Evolutionary conservation across 1,140 invertebrate species (phyloP).

Genomic region (Leptopilina boulardi): DNA sequence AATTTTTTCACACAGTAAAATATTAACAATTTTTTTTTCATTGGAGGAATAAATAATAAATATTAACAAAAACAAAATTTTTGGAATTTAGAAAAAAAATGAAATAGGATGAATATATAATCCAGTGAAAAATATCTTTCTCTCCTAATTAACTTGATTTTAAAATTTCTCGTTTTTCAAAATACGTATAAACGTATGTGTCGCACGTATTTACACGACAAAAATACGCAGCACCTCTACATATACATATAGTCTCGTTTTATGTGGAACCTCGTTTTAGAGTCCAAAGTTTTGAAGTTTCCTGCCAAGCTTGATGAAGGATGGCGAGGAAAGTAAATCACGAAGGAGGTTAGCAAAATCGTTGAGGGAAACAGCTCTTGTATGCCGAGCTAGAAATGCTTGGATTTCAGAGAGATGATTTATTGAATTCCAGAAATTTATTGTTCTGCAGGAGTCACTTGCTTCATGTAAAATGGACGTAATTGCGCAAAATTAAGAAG

Average conservation of each 20-base stretch:
- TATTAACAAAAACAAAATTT: not conserved
- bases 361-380: constrained; percentile 11
- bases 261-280: not conserved
- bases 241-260: not conserved
- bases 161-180: not conserved
- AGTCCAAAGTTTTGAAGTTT: constrained; percentile 27
- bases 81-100: not conserved
- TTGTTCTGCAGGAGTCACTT: constrained; percentile 3
- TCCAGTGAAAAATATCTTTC: not conserved
- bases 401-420: constrained; percentile 17
- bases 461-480: not conserved
- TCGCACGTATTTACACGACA: not conserved
- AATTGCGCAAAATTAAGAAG: not conserved
- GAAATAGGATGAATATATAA: not conserved
- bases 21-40: too few species aligned
- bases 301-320: constrained; percentile 24
- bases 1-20: too few species aligned
- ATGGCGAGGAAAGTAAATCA: constrained; percentile 24
- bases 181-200: not conserved
- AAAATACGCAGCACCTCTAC: not conserved
- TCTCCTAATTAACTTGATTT: constrained; percentile 15
- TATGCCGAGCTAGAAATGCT: constrained; percentile 23
- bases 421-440: constrained; percentile 15
- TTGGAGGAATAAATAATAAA: too few species aligned
- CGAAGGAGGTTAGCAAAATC: constrained; percentile 26